A percentile compares a stretch with the other conserved stretches of the same genome.
These are phyloP conservation scores for Atractosteus spatula DNA, from an alignment of 2,113 vertebrate species.

Conservation along the genomic window DNA sequence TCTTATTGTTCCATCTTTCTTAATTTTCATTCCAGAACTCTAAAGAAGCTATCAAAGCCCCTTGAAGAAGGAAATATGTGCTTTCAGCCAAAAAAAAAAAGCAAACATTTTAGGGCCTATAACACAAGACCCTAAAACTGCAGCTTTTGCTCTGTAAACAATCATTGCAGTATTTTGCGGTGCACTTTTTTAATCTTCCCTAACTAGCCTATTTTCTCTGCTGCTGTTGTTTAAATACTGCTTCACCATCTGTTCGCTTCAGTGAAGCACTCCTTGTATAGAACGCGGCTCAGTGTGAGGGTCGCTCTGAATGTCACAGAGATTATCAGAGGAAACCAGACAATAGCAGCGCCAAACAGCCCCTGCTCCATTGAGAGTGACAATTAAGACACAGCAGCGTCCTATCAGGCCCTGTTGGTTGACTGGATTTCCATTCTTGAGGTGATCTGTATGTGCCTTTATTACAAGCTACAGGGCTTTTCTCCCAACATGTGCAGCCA, in stretches of 20 bases:
- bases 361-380: neutral
- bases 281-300: neutral
- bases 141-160: neutral
- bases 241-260: neutral
- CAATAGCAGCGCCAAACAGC: conserved; percentile 7
- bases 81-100: too few species aligned
- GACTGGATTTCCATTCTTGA: conserved; percentile 29
- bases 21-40: too few species aligned
- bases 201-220: neutral
- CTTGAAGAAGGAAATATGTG: too few species aligned
- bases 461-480: neutral
- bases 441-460: conserved; percentile 1
- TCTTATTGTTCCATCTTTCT: too few species aligned
- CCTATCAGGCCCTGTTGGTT: conserved; percentile 1
- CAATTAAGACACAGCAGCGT: conserved; percentile 9
- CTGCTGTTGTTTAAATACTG: neutral
- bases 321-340: neutral
- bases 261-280: neutral
- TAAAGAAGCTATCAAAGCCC: too few species aligned
- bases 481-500: conserved; percentile 6
- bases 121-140: too few species aligned
- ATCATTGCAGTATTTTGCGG: neutral
- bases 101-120: too few species aligned
- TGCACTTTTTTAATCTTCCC: neutral
- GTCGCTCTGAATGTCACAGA: conserved; percentile 7